Evolutionary conservation across 2,113 vertebrate species (phyloP).

Genomic region (Amphilophus citrinellus): DNA sequence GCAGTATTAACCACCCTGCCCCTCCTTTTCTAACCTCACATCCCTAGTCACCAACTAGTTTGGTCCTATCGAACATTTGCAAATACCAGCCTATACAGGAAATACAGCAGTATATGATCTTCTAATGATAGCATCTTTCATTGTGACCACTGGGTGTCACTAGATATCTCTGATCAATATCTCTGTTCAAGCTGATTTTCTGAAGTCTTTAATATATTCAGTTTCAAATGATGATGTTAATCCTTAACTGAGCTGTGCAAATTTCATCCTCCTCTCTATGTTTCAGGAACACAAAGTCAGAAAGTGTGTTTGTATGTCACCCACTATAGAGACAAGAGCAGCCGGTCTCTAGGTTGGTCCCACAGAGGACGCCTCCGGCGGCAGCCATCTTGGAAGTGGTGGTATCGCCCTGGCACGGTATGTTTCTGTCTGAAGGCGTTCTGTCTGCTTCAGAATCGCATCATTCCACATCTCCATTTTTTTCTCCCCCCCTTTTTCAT

Average conservation of each 20-base stretch:
- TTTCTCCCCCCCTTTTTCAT: neutral
- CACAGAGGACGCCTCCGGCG: slow-evolving; percentile 65
- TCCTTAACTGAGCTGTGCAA: slow-evolving; percentile 21
- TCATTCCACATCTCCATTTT: slow-evolving; percentile 14
- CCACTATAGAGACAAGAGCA: slow-evolving; percentile 15
- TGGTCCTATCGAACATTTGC: neutral
- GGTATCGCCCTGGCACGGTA: slow-evolving; percentile 63
- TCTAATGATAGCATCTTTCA: slow-evolving; percentile 66
- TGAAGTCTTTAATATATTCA: slow-evolving; percentile 49
- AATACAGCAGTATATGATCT: neutral
- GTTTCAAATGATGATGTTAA: slow-evolving; percentile 41
- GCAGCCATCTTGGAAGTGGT: slow-evolving; percentile 79
- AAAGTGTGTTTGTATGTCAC: slow-evolving; percentile 55
- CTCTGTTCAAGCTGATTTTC: slow-evolving; percentile 41
- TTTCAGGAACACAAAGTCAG: slow-evolving; percentile 7
- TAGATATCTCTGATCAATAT: slow-evolving; percentile 79
- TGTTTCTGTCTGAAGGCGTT: slow-evolving; percentile 60
- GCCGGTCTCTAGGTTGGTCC: slow-evolving; percentile 62
- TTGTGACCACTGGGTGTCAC: slow-evolving; percentile 79
- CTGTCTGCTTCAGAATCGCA: slow-evolving; percentile 47
- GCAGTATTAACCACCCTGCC: no score
- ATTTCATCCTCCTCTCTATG: slow-evolving; percentile 8
- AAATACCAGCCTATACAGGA: neutral
- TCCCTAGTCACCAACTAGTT: neutral
- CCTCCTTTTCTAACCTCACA: no score